Conservation (phyloP, 1,140 invertebrate species). For the Drosophila serrata region DNA sequence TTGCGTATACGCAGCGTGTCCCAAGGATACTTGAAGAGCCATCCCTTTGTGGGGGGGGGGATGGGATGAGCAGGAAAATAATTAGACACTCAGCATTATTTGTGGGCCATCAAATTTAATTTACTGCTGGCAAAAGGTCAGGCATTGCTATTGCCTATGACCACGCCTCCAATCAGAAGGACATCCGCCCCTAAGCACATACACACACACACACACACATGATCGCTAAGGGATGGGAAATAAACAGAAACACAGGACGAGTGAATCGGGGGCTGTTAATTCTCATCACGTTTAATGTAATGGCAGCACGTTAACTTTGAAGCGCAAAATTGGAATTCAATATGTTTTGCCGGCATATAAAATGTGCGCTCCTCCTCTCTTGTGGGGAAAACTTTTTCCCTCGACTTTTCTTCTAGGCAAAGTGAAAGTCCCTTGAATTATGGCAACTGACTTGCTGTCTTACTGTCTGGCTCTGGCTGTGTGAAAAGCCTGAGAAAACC, state of each 20-base stretch:
- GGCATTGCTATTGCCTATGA: constrained; percentile 50
- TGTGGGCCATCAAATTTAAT: constrained; percentile 82
- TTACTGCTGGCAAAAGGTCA: constrained; percentile 69
- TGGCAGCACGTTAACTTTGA: constrained; percentile 81
- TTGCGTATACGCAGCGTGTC: constrained; percentile 70
- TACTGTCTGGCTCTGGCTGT: constrained; percentile 9
- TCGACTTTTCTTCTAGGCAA: constrained; percentile 26
- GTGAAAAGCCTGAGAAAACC: constrained; percentile 32
- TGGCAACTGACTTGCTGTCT: constrained; percentile 38
- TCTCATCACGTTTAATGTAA: constrained; percentile 83
- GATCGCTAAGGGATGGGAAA: not conserved
- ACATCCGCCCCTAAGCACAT: constrained; percentile 15
- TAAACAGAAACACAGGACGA: constrained; percentile 15
- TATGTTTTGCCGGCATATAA: constrained; percentile 76
- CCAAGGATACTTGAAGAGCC: constrained; percentile 40
- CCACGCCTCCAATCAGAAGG: constrained; percentile 45
- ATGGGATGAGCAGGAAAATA: constrained; percentile 70
- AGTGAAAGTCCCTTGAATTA: constrained; percentile 65
- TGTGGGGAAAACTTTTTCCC: constrained; percentile 51
- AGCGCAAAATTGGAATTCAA: constrained; percentile 81
- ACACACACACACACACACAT: constrained; percentile 16
- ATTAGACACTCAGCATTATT: constrained; percentile 82
- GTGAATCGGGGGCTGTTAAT: constrained; percentile 69
- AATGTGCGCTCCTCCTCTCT: constrained; percentile 30
- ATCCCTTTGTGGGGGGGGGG: constrained; percentile 23